Percentiles rank a stretch among this genome's conserved stretches.
Evolutionary conservation across 2,797 vertebrate genomes (phyloP).

Genomic region (Philypnodon macrostomus): DNA sequence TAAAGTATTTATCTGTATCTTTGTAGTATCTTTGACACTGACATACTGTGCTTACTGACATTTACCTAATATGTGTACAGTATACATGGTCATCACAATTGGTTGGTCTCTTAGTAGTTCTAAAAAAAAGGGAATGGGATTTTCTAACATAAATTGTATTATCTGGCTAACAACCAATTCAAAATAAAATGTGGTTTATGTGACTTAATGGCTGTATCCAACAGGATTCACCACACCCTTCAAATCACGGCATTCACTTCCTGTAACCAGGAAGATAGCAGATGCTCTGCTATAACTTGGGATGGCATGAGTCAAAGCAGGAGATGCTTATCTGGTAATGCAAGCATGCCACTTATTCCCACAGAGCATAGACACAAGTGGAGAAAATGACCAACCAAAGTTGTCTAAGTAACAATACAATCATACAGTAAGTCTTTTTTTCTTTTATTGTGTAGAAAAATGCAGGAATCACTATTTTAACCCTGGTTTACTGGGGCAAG

Average conservation of each 20-base stretch:
- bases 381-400: constrained; percentile 7
- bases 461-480: too few species aligned
- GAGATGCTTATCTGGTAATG: constrained; percentile 62
- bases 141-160: not conserved
- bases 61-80: too few species aligned
- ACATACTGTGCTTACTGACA: too few species aligned
- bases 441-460: not conserved
- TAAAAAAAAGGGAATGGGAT: not conserved
- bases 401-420: constrained; percentile 36
- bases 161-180: constrained; percentile 10
- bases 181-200: constrained; percentile 13
- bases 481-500: too few species aligned
- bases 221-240: constrained; percentile 28
- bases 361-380: constrained; percentile 35
- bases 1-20: too few species aligned
- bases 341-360: constrained; percentile 45
- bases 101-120: too few species aligned
- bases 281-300: constrained; percentile 42
- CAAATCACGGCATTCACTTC: constrained; percentile 40
- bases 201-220: constrained; percentile 17
- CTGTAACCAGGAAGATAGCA: constrained; percentile 49
- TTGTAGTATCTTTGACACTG: too few species aligned
- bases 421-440: not conserved
- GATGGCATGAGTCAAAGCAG: constrained; percentile 60
- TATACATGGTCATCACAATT: too few species aligned